Base-by-base conservation (phyloP, 2,113 vertebrate genomes). In the Parotia lawesii region DNA sequence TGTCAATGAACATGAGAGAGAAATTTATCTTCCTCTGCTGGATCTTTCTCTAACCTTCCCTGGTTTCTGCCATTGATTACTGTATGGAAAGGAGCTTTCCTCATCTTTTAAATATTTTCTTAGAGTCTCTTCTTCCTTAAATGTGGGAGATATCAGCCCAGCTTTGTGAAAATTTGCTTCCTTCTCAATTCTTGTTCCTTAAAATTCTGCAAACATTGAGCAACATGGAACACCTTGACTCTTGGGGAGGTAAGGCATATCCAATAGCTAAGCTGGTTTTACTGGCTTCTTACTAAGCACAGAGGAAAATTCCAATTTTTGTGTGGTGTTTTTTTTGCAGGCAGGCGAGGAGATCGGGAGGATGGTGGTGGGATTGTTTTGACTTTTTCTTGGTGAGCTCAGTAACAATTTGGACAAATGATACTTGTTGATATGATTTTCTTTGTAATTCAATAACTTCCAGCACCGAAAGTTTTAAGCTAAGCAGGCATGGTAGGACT, bases 331-430 rank as follows among this genome's bases (percentile, higher is more conserved):
- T 19, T 16, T 72, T 81, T 80, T 73, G 5, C 10, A n/a, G 28
- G 9, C 31, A 37, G 38, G 9, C 0, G 1, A 11, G 22, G 13
- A n/a, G 12, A 10, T 16, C 6, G 8, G 7, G 14, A 29, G 5
- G 29, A 10, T 42, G 53, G 10, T 61, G 25, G 8, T 53, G 38
- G 28, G 16, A 25, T 53, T 58, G 28, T 57, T 65, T 13, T 44
- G 62, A 27, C 5, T 15, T 31, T 22, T 57, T 50, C 65, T 61
- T 87, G 12, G 13, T 51, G 47, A 45, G 9, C 22, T 65, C 15
- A 15, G 8, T 86, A 58, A 54, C 0, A 0, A 50, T 86, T 79
- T 40, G 67, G 42, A 74, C 5, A 57, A 47, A 35, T 66, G 28
- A 35, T 81, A 64, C 9, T 75, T 83, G 22, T 53, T 76, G 44